Evolutionary conservation across 1,140 invertebrate genomes (phyloP).

Genomic region (Zaprionus gabonicus): DNA sequence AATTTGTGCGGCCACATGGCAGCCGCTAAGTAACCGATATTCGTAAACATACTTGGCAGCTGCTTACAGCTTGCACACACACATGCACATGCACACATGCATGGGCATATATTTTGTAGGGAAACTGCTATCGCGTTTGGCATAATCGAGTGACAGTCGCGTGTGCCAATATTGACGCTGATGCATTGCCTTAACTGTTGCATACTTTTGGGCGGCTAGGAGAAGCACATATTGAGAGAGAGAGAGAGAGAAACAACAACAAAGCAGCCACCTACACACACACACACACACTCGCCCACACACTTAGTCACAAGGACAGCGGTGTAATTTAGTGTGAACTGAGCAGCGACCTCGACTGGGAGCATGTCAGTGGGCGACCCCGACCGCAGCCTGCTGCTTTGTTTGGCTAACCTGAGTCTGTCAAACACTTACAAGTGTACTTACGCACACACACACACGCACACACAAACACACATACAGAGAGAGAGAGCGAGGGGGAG

Average conservation of each 20-base stretch:
- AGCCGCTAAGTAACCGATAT: constrained; percentile 46
- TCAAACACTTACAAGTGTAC: constrained; percentile 39
- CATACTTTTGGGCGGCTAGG: constrained; percentile 46
- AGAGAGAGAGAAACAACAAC: background rate
- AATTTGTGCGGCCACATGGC: constrained; percentile 9
- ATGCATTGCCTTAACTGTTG: constrained; percentile 78
- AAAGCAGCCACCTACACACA: background rate
- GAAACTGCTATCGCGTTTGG: constrained; percentile 45
- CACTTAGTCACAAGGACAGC: background rate
- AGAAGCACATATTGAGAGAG: constrained; percentile 16
- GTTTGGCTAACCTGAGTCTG: constrained; percentile 72
- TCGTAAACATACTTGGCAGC: constrained; percentile 38
- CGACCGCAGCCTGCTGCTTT: constrained; percentile 36
- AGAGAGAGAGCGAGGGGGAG: background rate
- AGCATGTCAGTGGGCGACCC: constrained; percentile 6
- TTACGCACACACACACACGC: constrained; percentile 25
- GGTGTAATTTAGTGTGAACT: constrained; percentile 34
- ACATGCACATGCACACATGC: constrained; percentile 12
- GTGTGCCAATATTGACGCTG: constrained; percentile 68
- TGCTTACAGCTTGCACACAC: constrained; percentile 21
- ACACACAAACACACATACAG: constrained; percentile 14
- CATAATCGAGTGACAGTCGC: constrained; percentile 56
- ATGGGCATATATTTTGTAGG: constrained; percentile 36
- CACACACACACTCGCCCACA: background rate
- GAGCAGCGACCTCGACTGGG: constrained; percentile 35